Base-by-base conservation (phyloP, 2,888 invertebrate genomes). In the Stenoptilia bipunctidactyla region DNA sequence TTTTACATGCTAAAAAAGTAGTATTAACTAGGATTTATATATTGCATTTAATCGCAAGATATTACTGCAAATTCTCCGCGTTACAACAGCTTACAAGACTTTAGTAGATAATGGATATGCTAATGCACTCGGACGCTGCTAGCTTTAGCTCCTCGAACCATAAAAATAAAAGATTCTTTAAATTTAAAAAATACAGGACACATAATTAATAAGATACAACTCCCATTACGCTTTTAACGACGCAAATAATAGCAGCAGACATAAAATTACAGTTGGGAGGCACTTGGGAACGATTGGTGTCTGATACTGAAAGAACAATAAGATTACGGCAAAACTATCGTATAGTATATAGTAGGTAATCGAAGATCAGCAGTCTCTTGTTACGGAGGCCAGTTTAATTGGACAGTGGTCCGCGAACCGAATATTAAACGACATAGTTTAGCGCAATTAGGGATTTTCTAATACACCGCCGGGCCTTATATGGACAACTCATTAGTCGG, bases 381-480 rank as follows among this genome's bases (percentile, higher is more conserved):
- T 53, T 51, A 55, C 52, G 53, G 50, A 54, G 53, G 52, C 49
- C 47, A 53, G 53, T 61, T 66, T 72, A 73, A 71, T 71, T 72
- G 67, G 59, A 59, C 53, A 58, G 52, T 60, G 56, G 63, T 56
- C 58, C 57, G 65, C 59, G 61, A 54, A 62, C 59, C 58, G 68
- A 68, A 73, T 75, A 68, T 70, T 30, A 68, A 69, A 72, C 59
- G 58, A 67, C 64, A 69, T 63, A 66, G 66, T 70, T 66, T 62
- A 54, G 60, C 61, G 69, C 70, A 76, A 72, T 75, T 75, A 69
- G 70, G 66, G 64, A 66, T 70, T 74, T 74, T 70, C 68, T 70
- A 72, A 74, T 66, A 68, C 66, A 62, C 53, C 52, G 50, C 58
- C 20, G 3, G 52, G 53, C 55, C 64, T 63, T 67, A 71, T 68